These are phyloP conservation scores for Macaria liturata DNA, from an alignment of 2,888 invertebrate species.

Conservation along the genomic window DNA sequence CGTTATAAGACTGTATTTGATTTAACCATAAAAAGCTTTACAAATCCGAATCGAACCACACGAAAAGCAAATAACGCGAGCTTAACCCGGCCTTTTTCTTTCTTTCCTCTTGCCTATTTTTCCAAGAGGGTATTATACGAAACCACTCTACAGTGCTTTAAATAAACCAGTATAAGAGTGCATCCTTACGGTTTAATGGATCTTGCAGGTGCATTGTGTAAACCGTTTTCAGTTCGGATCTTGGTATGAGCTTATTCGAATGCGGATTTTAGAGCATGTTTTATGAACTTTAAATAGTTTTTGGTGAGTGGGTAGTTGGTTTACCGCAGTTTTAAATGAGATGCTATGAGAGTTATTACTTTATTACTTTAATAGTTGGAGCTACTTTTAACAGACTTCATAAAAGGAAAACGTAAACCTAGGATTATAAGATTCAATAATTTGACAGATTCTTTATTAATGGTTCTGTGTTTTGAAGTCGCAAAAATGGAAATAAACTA, in stretches of 20 bases:
- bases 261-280: slow-evolving; percentile 1
- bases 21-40: too few relatives aligned
- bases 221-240: slow-evolving; percentile 22
- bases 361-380: too few relatives aligned
- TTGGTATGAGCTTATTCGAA: slow-evolving; percentile 1
- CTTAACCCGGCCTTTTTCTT: background rate
- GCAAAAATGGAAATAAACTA: too few relatives aligned
- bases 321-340: too few relatives aligned
- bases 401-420: too few relatives aligned
- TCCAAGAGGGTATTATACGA: background rate
- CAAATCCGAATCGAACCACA: too few relatives aligned
- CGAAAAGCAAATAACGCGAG: background rate
- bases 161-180: slow-evolving; percentile 49
- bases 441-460: too few relatives aligned
- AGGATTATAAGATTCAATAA: too few relatives aligned
- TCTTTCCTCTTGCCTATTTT: background rate
- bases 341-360: too few relatives aligned
- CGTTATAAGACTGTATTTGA: too few relatives aligned
- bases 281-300: background rate
- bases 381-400: too few relatives aligned
- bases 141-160: slow-evolving; percentile 30
- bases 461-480: too few relatives aligned
- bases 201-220: slow-evolving; percentile 59
- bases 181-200: slow-evolving; percentile 55
- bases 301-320: background rate